These are phyloP conservation scores for Mus caroli DNA, from an alignment of 2,797 vertebrate genomes.

Conservation along the genomic window DNA sequence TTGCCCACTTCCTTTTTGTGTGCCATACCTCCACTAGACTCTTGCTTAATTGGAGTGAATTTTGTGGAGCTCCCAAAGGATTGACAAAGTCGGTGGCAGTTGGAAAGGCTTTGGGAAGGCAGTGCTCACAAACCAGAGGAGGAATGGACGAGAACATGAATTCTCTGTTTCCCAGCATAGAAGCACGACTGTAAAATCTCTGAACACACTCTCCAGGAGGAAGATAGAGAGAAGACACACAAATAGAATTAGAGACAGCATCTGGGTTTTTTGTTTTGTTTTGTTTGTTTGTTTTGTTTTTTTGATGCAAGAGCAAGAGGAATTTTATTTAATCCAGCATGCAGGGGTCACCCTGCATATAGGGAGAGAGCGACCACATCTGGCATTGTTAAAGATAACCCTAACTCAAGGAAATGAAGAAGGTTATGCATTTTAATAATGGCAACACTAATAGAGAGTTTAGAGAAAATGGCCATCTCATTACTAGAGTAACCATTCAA, in stretches of 20 bases:
- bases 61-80: background rate
- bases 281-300: too few species aligned
- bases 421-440: background rate
- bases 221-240: background rate
- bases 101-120: background rate
- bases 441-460: background rate
- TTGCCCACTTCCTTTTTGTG: background rate
- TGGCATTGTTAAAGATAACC: background rate
- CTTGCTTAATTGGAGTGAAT: constrained; percentile 2
- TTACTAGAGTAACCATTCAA: constrained; percentile 7
- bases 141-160: background rate
- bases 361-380: background rate
- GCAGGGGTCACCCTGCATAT: too few species aligned
- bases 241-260: background rate
- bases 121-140: background rate
- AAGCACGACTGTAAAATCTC: background rate
- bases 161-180: constrained; percentile 30
- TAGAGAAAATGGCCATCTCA: background rate
- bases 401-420: background rate
- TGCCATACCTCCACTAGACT: background rate
- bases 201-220: constrained; percentile 34
- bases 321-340: too few species aligned
- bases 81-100: background rate
- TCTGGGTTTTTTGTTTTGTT: too few species aligned
- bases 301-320: too few species aligned